Percentiles rank a stretch among this genome's conserved stretches.
These are phyloP conservation scores for Melanotaenia maccullochi DNA, from an alignment of 2,797 vertebrate genomes.

Conservation along the genomic window DNA sequence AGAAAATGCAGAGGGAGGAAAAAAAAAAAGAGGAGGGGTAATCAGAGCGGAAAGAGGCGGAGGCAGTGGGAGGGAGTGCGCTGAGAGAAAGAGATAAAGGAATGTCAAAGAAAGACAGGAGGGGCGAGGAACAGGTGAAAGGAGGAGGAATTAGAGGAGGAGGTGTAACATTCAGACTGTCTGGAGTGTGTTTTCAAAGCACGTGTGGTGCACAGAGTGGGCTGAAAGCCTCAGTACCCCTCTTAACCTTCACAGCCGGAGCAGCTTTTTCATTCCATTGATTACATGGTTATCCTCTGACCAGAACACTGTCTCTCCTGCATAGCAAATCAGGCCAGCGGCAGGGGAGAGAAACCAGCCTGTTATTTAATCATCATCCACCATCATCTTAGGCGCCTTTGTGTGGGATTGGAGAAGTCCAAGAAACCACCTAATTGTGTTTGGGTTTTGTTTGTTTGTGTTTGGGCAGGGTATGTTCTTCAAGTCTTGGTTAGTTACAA, in stretches of 20 bases:
- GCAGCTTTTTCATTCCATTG: conserved; percentile 77
- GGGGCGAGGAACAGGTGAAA: conserved; percentile 66
- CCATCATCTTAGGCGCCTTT: conserved; percentile 59
- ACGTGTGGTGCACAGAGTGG: conserved; percentile 57
- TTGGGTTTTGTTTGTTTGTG: conserved; percentile 13
- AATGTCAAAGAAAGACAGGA: conserved; percentile 58
- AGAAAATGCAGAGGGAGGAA: conserved; percentile 55
- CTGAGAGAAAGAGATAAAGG: conserved; percentile 59
- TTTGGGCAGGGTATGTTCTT: conserved; percentile 27
- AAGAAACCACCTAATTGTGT: conserved; percentile 44
- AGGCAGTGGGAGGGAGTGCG: conserved; percentile 46
- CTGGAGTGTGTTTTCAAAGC: conserved; percentile 58
- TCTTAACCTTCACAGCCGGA: conserved; percentile 82
- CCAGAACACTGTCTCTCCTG: conserved; percentile 71
- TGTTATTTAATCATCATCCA: conserved; percentile 73
- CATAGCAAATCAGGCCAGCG: conserved; percentile 75
- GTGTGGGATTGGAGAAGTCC: conserved; percentile 48
- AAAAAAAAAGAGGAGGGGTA: conserved; percentile 26
- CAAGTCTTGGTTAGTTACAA: not conserved
- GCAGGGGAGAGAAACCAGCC: conserved; percentile 55
- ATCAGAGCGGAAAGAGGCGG: conserved; percentile 60
- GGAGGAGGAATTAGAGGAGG: conserved; percentile 52
- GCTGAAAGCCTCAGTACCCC: conserved; percentile 67
- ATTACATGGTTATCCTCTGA: conserved; percentile 83
- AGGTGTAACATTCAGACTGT: conserved; percentile 57